Percentiles rank a stretch among this genome's conserved stretches.
These are phyloP conservation scores for Patella pellucida DNA, from an alignment of 2,888 invertebrate species.

Conservation along the genomic window DNA sequence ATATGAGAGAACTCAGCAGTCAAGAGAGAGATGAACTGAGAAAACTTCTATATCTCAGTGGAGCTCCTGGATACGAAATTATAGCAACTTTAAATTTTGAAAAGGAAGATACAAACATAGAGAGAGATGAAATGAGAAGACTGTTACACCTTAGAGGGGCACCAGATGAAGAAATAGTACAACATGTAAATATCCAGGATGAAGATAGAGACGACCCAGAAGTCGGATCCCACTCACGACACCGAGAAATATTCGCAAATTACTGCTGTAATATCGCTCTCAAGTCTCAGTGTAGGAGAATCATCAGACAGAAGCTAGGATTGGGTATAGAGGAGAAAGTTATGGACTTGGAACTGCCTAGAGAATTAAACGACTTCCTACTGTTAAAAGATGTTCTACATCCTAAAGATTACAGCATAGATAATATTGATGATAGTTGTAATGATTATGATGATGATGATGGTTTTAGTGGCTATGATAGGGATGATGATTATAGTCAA, in stretches of 20 bases:
- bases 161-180: no score
- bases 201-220: no score
- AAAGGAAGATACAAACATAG: not conserved
- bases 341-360: not conserved
- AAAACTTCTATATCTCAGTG: not conserved
- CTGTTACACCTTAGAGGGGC: no score
- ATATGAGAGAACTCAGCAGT: no score
- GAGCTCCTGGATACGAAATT: not conserved
- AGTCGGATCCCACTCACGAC: no score
- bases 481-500: not conserved
- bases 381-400: not conserved
- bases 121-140: not conserved
- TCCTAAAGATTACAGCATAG: not conserved
- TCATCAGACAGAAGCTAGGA: not conserved
- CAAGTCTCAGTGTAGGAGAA: not conserved
- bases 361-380: not conserved
- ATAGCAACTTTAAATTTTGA: no score
- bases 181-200: no score
- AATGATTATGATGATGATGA: not conserved
- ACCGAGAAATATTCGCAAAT: not conserved
- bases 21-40: not conserved
- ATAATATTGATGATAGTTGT: not conserved
- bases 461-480: not conserved
- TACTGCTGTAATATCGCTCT: not conserved
- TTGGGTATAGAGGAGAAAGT: not conserved